Evolutionary conservation across 92 coral and sea anemone species (phyloP).

Genomic region (Virgularia gustaviana): DNA sequence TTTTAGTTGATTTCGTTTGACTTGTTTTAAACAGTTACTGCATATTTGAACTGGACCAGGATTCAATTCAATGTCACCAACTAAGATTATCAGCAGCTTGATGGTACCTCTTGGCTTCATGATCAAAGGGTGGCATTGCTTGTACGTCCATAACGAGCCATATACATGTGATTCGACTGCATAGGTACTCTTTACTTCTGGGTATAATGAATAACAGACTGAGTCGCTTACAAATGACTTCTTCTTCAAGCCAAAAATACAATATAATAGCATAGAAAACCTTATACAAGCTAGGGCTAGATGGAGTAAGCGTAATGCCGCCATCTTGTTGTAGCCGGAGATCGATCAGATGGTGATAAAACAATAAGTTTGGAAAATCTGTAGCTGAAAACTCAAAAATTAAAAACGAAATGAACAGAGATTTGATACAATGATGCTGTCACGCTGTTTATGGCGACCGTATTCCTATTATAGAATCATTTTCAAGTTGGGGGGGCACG

Average conservation of each 20-base stretch:
- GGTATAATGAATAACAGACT: constrained; percentile 10
- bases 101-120: constrained; percentile 18
- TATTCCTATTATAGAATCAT: too few species aligned
- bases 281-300: too few species aligned
- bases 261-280: not conserved
- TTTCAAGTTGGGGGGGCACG: too few species aligned
- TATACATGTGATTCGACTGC: not conserved
- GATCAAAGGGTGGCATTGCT: not conserved
- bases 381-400: too few species aligned
- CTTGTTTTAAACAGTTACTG: not conserved
- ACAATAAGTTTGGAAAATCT: too few species aligned
- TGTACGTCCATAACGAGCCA: constrained; percentile 16
- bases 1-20: too few species aligned
- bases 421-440: too few species aligned
- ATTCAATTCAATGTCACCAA: constrained; percentile 9
- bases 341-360: too few species aligned
- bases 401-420: too few species aligned
- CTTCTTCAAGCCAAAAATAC: not conserved
- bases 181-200: constrained; percentile 1
- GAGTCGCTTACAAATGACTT: constrained; percentile 11
- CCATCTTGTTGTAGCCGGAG: too few species aligned
- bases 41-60: not conserved
- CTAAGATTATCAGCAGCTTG: constrained; percentile 14
- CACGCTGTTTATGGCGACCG: too few species aligned
- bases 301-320: too few species aligned